Conservation (phyloP, 2,113 vertebrate genomes). For the Pelodiscus sinensis region DNA sequence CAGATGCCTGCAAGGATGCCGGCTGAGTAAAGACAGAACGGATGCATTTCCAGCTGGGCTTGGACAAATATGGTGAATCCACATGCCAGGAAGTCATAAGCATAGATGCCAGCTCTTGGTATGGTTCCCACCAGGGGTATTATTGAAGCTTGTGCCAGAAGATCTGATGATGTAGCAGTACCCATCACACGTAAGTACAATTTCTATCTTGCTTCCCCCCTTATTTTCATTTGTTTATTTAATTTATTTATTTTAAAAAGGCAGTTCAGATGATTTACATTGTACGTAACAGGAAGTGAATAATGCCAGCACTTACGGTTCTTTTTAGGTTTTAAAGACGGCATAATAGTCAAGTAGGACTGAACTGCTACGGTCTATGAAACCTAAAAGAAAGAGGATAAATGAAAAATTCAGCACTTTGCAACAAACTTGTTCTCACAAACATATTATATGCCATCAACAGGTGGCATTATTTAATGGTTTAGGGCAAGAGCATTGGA, state of each 20-base stretch:
- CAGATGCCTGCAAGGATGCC: constrained; percentile 46
- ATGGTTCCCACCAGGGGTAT: constrained; percentile 60
- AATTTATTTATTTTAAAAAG: constrained; percentile 78
- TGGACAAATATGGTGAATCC: constrained; percentile 50
- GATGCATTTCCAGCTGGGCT: constrained; percentile 54
- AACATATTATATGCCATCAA: not conserved
- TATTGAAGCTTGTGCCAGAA: constrained; percentile 62
- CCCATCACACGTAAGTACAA: constrained; percentile 67
- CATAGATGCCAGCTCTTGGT: constrained; percentile 52
- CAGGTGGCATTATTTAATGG: not conserved
- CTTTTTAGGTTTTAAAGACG: constrained; percentile 83
- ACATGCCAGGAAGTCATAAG: constrained; percentile 56
- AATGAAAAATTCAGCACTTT: not conserved
- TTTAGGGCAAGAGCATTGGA: not conserved
- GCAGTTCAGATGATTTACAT: constrained; percentile 90
- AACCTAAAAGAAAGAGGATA: constrained; percentile 81
- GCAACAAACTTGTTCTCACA: not conserved
- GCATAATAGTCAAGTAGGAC: constrained; percentile 82
- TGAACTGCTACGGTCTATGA: constrained; percentile 92
- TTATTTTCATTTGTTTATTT: constrained; percentile 21
- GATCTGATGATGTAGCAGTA: constrained; percentile 61
- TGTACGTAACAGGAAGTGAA: constrained; percentile 86
- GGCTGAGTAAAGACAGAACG: constrained; percentile 37
- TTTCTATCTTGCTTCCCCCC: constrained; percentile 64
- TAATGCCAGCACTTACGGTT: constrained; percentile 96